phyloP scores from a whole-genome alignment of 2,113 vertebrate species.

The Mustela lutreola region DNA sequence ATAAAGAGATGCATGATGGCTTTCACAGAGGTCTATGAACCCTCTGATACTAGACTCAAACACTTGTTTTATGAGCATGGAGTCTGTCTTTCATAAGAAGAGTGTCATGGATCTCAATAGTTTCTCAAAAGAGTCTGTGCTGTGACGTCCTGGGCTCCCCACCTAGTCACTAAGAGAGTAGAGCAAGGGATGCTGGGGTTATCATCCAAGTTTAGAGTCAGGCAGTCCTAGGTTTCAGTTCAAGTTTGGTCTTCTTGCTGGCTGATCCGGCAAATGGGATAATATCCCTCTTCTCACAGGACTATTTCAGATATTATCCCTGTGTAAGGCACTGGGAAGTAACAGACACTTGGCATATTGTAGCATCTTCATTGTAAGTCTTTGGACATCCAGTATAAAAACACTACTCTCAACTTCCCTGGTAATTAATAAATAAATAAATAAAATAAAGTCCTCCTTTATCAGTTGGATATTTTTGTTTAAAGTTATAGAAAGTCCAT shows the following conservation, averaged over 20 bases:
- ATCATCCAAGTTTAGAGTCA: not conserved
- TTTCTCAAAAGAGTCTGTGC: not conserved
- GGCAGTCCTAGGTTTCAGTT: not conserved
- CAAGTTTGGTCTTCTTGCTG: not conserved
- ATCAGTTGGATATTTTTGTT: not conserved
- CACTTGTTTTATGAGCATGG: not conserved
- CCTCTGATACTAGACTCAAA: not conserved
- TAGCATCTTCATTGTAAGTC: not conserved
- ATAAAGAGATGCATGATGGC: not conserved
- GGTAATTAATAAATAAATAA: not conserved
- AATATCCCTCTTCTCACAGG: not conserved
- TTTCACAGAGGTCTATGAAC: not conserved
- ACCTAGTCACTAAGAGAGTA: accelerated
- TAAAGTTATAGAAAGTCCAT: not conserved
- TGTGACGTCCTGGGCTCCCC: accelerated
- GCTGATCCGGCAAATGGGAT: not conserved
- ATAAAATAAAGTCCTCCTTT: not conserved
- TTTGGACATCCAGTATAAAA: not conserved
- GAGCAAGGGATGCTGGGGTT: accelerated
- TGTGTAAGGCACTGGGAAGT: not conserved
- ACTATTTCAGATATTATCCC: not conserved
- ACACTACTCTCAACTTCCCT: not conserved
- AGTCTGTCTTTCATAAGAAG: not conserved
- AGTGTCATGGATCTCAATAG: not conserved
- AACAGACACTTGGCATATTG: not conserved